phyloP scores from a whole-genome alignment of 1,140 invertebrate genomes.

The Apocrypta bakeri region DNA sequence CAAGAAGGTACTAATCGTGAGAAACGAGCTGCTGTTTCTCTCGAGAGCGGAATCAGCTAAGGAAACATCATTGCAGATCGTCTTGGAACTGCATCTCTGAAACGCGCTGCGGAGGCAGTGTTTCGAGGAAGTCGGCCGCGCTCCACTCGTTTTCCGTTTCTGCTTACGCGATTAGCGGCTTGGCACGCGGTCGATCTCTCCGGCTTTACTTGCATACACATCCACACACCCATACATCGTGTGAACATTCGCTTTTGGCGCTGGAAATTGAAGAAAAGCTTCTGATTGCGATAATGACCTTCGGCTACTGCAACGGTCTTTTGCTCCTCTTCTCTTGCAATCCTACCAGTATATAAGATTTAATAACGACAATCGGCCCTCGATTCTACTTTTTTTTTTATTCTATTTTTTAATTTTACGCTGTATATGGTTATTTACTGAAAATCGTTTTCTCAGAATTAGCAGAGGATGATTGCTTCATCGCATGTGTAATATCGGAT shows the following conservation, averaged over 20 bases:
- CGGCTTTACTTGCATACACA: slow-evolving; percentile 39
- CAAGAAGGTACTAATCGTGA: slow-evolving; percentile 12
- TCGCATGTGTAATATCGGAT: neutral
- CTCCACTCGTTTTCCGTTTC: slow-evolving; percentile 69
- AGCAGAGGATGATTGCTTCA: neutral
- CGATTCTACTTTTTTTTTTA: neutral
- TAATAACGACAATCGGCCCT: slow-evolving; percentile 5
- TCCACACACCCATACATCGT: slow-evolving; percentile 33
- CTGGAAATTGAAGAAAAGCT: slow-evolving; percentile 47
- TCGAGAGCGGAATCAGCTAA: neutral
- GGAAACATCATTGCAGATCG: slow-evolving; percentile 5
- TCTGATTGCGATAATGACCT: slow-evolving; percentile 12
- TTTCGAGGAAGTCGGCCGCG: neutral
- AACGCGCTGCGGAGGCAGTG: neutral
- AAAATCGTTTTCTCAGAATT: neutral
- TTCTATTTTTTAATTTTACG: neutral
- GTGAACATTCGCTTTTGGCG: slow-evolving; percentile 37
- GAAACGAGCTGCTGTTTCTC: slow-evolving; percentile 8
- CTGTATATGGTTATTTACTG: neutral
- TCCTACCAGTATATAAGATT: neutral
- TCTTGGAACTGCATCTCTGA: neutral
- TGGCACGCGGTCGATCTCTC: slow-evolving; percentile 42
- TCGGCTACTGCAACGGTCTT: neutral
- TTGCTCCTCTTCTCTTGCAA: neutral
- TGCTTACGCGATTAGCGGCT: slow-evolving; percentile 70